Evolutionary conservation across 1,140 invertebrate genomes (phyloP).

Genomic region (Drosophila athabasca): DNA sequence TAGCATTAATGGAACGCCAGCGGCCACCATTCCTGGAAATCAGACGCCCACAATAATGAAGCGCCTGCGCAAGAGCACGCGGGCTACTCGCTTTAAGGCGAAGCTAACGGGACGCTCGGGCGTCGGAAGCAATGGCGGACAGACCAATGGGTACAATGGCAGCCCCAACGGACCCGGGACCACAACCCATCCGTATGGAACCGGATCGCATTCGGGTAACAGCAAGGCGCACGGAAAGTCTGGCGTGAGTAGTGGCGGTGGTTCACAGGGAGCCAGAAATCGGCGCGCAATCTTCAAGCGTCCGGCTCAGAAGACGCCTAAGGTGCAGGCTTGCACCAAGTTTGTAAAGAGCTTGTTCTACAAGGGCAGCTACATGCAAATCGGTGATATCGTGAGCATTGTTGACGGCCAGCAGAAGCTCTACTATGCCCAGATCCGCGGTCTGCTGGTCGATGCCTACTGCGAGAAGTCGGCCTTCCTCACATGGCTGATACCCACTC

Average conservation of each 20-base stretch:
- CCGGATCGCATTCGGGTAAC: constrained; percentile 38
- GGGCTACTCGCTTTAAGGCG: constrained; percentile 86
- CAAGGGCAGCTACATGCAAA: constrained; percentile 94
- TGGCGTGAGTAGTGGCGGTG: constrained; percentile 12
- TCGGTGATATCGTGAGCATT: constrained; percentile 95
- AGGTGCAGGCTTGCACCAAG: constrained; percentile 90
- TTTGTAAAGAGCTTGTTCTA: constrained; percentile 93
- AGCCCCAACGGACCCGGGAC: constrained; percentile 6
- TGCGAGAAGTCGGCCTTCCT: constrained; percentile 96
- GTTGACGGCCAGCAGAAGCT: constrained; percentile 90
- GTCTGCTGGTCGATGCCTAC: constrained; percentile 95
- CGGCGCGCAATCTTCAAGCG: constrained; percentile 92
- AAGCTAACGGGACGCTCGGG: constrained; percentile 44
- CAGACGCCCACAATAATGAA: constrained; percentile 62
- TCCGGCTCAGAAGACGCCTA: constrained; percentile 91
- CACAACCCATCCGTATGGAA: constrained; percentile 22
- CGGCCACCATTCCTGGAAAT: not conserved
- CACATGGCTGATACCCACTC: constrained; percentile 96
- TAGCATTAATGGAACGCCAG: constrained; percentile 50
- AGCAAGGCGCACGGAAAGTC: constrained; percentile 67
- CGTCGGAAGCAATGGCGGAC: not conserved
- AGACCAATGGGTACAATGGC: constrained; percentile 38
- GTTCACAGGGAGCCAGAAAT: constrained; percentile 86
- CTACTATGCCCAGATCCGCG: constrained; percentile 95
- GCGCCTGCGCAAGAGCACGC: constrained; percentile 85